Evolutionary conservation across 1,140 invertebrate genomes (phyloP).

Genomic region (Scaptomyza graminum): DNA sequence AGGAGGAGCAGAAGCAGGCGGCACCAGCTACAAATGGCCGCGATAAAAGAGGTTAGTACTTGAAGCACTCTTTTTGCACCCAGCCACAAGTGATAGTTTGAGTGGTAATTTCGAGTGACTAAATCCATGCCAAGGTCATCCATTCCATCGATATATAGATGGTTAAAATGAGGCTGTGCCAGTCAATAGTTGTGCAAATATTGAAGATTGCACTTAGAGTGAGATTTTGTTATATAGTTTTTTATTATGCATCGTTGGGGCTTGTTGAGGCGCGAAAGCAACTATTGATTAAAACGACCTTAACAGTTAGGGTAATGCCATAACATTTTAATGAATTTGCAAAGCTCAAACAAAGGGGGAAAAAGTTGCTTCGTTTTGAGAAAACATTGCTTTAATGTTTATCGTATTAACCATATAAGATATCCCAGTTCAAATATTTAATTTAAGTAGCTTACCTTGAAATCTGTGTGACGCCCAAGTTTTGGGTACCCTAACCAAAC

Average conservation of each 20-base stretch:
- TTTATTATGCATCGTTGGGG: constrained; percentile 1
- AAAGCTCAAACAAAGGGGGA: neutral
- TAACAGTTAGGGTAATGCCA: constrained; percentile 4
- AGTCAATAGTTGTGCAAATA: constrained; percentile 65
- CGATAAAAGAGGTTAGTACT: constrained; percentile 67
- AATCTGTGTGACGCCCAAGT: too few relatives aligned
- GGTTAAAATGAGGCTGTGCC: constrained; percentile 39
- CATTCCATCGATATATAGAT: constrained; percentile 15
- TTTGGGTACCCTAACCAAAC: too few relatives aligned
- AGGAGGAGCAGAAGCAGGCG: neutral
- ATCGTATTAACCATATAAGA: neutral
- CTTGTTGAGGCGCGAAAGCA: constrained; percentile 14
- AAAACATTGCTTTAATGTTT: neutral
- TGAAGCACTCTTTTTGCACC: constrained; percentile 19
- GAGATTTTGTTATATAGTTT: constrained; percentile 11
- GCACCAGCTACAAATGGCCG: constrained; percentile 37
- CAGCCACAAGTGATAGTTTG: constrained; percentile 9
- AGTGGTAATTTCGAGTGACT: constrained; percentile 35
- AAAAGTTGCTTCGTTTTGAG: too few relatives aligned
- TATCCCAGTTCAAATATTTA: too few relatives aligned
- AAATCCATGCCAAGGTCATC: constrained; percentile 66
- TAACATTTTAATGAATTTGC: constrained; percentile 12
- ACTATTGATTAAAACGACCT: constrained; percentile 30
- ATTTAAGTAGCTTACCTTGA: too few relatives aligned
- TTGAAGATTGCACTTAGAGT: constrained; percentile 68